Evolutionary conservation across 2,113 vertebrate genomes (phyloP).

Genomic region (Trochalopteron elliotii): DNA sequence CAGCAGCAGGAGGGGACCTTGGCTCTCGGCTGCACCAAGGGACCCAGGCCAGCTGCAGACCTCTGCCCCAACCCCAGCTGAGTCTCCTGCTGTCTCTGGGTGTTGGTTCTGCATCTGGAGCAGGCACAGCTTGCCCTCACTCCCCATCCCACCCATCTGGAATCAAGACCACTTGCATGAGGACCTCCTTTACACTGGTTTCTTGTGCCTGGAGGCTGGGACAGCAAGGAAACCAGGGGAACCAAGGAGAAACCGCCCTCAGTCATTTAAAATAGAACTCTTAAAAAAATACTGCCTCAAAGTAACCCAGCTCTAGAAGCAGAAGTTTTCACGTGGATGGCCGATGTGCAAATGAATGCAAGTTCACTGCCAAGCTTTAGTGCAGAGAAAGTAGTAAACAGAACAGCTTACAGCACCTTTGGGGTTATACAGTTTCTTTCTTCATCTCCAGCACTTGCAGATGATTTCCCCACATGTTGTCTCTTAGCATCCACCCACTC

Average conservation of each 20-base stretch:
- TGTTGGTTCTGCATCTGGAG: neutral
- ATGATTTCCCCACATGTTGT: neutral
- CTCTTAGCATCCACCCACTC: neutral
- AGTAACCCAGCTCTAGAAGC: neutral
- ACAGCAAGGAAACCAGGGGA: neutral
- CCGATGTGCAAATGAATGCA: fast-evolving
- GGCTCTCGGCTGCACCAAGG: neutral
- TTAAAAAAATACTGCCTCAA: neutral
- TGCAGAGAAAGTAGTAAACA: neutral
- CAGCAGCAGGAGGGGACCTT: neutral
- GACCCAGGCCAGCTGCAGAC: neutral
- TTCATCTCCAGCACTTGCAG: neutral
- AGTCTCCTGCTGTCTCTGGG: neutral
- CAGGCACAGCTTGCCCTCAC: neutral
- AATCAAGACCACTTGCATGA: fast-evolving
- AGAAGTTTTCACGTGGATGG: neutral
- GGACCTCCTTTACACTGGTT: neutral
- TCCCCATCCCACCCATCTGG: fast-evolving
- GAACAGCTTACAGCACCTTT: neutral
- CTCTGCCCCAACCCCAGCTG: fast-evolving
- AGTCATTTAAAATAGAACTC: neutral
- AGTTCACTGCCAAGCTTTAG: neutral
- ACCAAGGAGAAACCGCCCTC: fast-evolving
- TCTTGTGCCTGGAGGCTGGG: neutral
- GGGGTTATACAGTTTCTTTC: neutral